Base-by-base conservation (phyloP, 2,113 vertebrate genomes). In the Dendrocopos noguchii region DNA sequence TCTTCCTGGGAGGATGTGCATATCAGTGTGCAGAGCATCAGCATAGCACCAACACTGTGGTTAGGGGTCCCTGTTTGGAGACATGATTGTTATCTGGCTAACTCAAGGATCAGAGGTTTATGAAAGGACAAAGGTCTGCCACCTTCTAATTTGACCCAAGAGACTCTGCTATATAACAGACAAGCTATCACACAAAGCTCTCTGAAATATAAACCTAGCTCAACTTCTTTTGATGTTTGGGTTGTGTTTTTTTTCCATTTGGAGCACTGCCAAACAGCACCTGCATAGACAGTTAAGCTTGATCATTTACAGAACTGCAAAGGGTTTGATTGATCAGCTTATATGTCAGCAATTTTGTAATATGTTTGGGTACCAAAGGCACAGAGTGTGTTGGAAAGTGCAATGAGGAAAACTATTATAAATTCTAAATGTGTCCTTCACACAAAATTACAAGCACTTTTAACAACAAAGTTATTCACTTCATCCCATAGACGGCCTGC, bases 291-390 rank as follows among this genome's bases (percentile, higher is more conserved):
- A 81, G 63, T 80, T 77, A 90, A 90, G 44, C 20, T 80, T 75
- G 61, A 95, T 68, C 78, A 81, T 86, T 86, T 86, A 84, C 60
- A 70, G 66, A 80, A 52, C 84, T 71, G 80, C 67, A 88, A 94
- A 75, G 53, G 61, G 29, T 78, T 89, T 71, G 86, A 86, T 65
- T 87, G 77, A 93, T 84, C 75, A 81, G 76, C 73, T 88, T 76
- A 89, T 79, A 96, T 95, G 95, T 87, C 93, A 94, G 89, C 53
- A 61, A 90, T 87, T 97, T 94, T 91, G 39, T 57, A 88, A 89
- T 91, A 64, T 60, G 53, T 24, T 88, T 77, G 59, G 60, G 80
- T 42, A 80, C 72, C 82, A 89, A 94, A 92, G 80, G 84, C 93
- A 7, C 56, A 73, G 72, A 93, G 47, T 63, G 68, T 10, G 29